Percentiles rank a stretch among this genome's conserved stretches.
phyloP scores from a whole-genome alignment of 2,797 vertebrate genomes.

The Scyliorhinus canicula region DNA sequence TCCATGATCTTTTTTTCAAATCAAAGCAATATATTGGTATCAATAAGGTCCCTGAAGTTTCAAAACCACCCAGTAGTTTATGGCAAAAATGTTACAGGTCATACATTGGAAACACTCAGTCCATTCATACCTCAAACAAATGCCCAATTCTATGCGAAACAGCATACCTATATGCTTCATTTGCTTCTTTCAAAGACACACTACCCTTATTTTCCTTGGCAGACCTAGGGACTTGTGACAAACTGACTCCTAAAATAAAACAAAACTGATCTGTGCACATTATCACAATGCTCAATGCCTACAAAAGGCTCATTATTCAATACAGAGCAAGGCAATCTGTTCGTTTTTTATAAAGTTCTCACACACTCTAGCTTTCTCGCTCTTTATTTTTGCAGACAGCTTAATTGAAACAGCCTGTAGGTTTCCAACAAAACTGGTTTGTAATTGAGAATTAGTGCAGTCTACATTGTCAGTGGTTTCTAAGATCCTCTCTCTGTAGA shows the following conservation, averaged over 20 bases:
- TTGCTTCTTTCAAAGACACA: conserved; percentile 18
- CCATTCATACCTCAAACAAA: conserved; percentile 27
- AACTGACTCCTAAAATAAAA: conserved; percentile 15
- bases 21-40: neutral
- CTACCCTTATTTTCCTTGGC: conserved; percentile 6
- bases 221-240: conserved; percentile 20
- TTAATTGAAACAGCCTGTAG: neutral
- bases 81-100: conserved; percentile 29
- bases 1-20: neutral
- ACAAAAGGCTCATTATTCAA: neutral
- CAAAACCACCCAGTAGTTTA: neutral
- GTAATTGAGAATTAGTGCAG: neutral
- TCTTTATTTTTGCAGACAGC: neutral
- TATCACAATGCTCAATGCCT: neutral
- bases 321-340: neutral
- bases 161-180: conserved; percentile 29
- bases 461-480: neutral
- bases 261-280: neutral
- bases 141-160: conserved; percentile 3
- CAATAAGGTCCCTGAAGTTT: neutral
- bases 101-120: conserved; percentile 29
- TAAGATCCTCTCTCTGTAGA: neutral
- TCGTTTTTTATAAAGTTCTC: neutral
- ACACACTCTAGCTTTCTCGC: neutral
- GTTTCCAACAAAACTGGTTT: neutral